A percentile compares a stretch with the other conserved stretches of the same genome.
Evolutionary conservation across 2,113 vertebrate genomes (phyloP).

Genomic region (Murina feae): DNA sequence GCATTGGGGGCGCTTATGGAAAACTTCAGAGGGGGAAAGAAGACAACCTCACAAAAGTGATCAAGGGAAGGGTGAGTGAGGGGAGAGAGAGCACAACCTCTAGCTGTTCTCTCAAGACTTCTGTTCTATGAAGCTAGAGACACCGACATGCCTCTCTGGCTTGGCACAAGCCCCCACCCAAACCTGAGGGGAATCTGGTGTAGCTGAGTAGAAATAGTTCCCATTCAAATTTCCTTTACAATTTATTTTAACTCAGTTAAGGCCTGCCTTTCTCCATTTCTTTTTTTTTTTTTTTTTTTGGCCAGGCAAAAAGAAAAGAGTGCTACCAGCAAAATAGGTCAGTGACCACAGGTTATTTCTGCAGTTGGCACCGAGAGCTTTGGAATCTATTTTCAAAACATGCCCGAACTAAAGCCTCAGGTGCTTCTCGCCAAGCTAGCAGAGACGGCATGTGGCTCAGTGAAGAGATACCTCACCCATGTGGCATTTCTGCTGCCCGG

Average conservation of each 20-base stretch:
- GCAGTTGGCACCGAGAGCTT: neutral
- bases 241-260: neutral
- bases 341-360: constrained; percentile 24
- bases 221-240: neutral
- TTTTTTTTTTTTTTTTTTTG: neutral
- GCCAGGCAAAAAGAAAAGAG: neutral
- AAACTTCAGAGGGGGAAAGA: neutral
- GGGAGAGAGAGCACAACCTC: neutral
- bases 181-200: neutral
- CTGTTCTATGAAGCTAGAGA: neutral
- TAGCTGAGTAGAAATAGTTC: neutral
- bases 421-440: neutral
- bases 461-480: neutral
- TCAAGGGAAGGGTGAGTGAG: neutral
- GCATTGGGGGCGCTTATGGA: neutral
- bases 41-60: neutral
- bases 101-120: neutral
- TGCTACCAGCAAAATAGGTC: neutral
- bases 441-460: neutral
- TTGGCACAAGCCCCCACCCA: neutral
- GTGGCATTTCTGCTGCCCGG: neutral
- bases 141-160: neutral
- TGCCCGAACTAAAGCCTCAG: neutral
- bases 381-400: constrained; percentile 28
- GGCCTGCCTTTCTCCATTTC: neutral